Evolutionary conservation across 2,113 vertebrate species (phyloP), one percentile per base, ranked within the genome.

Genomic region (Hippocampus guttulatus): DNA sequence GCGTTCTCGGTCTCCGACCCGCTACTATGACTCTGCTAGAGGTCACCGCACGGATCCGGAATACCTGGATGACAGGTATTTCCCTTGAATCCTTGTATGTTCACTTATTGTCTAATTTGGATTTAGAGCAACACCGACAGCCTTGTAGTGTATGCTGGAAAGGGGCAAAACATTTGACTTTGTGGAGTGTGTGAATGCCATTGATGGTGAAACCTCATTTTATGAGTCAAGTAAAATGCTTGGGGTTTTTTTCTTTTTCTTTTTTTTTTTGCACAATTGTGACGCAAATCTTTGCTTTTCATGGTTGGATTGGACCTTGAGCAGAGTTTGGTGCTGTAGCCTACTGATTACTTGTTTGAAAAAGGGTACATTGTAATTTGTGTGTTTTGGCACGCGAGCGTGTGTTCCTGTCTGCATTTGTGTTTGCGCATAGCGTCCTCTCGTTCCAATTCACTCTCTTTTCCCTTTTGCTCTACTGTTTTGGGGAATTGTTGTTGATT

Each of bases 1-100:
- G 85, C 93, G 95, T 82, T 97, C 96, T 82, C 96, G 96, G 75
- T 98, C 96, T 89, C 96, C 96, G 69, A 95, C 94, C 64, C 94
- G 95, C 88, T 93, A 95, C 93, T 92, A 95, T 68, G 95, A 98
- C 84, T 87, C 94, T 86, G 91, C 91, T 82, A 92, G 93, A 92
- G 91, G 91, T 79, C 89, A 92, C 67, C 84, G 79, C 60, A 85
- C 84, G 58, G 86, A 88, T 67, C 84, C 89, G 38, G 89, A 91
- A 45, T 92, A 91, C 78, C 75, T 89, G 70, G 91, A 92, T 3
- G 91, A 91, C 84, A 93, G 92, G 92, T 92, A 83, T 68, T 61
- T 9, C 33, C 16, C 7, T 61, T 61, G 58, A 33, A 61, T 77
- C 33, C 47, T 67, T n/a, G 73, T 62, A 73, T 64, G 30, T 61